Base-by-base conservation (phyloP, 2,113 vertebrate genomes). In the Stomatorhinus ivindoensis region DNA sequence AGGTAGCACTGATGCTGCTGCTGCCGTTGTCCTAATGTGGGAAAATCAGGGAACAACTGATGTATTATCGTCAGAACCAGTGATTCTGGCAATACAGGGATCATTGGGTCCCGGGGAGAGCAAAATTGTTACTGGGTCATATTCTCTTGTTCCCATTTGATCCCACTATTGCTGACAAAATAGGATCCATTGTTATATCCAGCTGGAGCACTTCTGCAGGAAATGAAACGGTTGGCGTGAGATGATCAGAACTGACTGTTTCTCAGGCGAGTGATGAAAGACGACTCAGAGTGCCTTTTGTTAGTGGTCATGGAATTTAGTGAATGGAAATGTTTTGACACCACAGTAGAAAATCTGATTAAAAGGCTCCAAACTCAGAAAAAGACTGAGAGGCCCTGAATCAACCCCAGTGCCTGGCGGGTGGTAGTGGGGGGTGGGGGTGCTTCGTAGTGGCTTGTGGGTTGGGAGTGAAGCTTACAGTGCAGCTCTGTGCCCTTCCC, bases 271-370 rank as follows among this genome's bases (percentile, higher is more conserved):
- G 24, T n/a, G 55, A 69, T 88, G 58, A 73, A 88, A 88, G 69
- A 31, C 51, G 69, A 80, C 47, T 50, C n/a, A 10, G 48, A 53
- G 11, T 51, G 69, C 35, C 31, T 82, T 50, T 65, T 80, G 46
- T 48, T 27, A 35, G 46, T 50, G 65, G 88, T 47, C 48, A 73
- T 82, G 69, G 42, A 89, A 89, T 53, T 55, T 53, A 9, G 35
- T 80, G 65, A 48, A 82, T 51, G 48, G 31, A 88, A 82, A 82
- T 89, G 87, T 87, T 87, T 55, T 87, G 87, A 65, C 55, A 61
- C 87, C 55, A 4, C 19, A 65, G 55, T 53, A 65, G 87, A 87
- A 87, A 87, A 87, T 87, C 35, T 87, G 87, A 87, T 87, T 65
- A 61, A 87, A 87, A 87, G 27, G 55, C 35, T 58, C 87, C 39